Percentiles rank a stretch among this genome's conserved stretches.
Conservation (phyloP, 2,113 vertebrate species). For the Psilopsiagon aurifrons region DNA sequence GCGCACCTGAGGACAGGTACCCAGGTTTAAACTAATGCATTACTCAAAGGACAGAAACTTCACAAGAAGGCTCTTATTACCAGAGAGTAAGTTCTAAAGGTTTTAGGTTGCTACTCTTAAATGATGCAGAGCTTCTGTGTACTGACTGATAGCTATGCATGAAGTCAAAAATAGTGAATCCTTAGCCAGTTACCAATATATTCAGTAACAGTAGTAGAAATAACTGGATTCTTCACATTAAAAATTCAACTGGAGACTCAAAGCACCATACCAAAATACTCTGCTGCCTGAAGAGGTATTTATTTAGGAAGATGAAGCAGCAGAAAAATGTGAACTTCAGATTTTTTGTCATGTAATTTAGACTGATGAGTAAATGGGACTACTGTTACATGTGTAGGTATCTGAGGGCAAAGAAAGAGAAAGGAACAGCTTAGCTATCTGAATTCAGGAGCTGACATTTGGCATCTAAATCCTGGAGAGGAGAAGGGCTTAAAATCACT, state of each 20-base stretch:
- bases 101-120: neutral
- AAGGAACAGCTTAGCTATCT: neutral
- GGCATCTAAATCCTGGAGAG: neutral
- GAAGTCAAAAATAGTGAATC: neutral
- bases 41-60: neutral
- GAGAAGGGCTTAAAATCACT: neutral
- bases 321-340: neutral
- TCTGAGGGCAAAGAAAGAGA: neutral
- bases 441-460: neutral
- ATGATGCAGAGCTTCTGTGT: neutral
- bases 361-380: neutral
- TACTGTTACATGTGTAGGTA: neutral
- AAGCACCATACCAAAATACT: neutral
- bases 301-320: neutral
- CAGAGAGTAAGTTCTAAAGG: neutral
- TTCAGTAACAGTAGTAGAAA: neutral
- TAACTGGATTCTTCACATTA: neutral
- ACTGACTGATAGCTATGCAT: neutral
- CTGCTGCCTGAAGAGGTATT: neutral
- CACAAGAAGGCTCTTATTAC: neutral
- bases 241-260: neutral
- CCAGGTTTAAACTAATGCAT: neutral
- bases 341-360: neutral
- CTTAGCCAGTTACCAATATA: neutral
- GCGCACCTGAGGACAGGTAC: fast-evolving